Evolutionary conservation across 2,113 vertebrate genomes (phyloP).

Genomic region (Hydropotes inermis): DNA sequence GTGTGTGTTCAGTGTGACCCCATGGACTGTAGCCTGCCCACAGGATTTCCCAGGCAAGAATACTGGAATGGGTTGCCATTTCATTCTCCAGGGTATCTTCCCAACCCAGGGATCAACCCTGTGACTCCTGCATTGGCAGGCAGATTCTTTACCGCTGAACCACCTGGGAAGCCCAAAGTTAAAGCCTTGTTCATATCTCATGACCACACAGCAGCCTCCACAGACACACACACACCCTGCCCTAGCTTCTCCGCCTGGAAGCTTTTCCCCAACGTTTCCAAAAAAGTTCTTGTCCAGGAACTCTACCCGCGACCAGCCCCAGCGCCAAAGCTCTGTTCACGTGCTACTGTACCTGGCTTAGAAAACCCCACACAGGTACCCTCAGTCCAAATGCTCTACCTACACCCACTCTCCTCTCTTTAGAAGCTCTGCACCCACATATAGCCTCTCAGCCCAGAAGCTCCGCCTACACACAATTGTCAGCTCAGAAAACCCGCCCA

Average conservation of each 20-base stretch:
- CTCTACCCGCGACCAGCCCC: not conserved
- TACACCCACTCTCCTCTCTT: slow-evolving; percentile 33
- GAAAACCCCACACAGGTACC: not conserved
- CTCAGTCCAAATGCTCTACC: not conserved
- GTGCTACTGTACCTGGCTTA: not conserved
- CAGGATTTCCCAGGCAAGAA: not conserved
- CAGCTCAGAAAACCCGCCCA: slow-evolving; percentile 45
- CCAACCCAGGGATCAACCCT: not conserved
- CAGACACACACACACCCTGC: not conserved
- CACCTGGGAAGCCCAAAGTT: not conserved
- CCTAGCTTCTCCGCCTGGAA: not conserved
- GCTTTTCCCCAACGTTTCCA: not conserved
- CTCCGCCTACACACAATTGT: slow-evolving; percentile 46
- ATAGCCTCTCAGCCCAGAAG: slow-evolving; percentile 3
- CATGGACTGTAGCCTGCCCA: not conserved
- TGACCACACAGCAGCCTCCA: not conserved
- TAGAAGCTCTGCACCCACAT: slow-evolving; percentile 30
- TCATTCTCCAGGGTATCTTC: not conserved
- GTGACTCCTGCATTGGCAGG: not conserved
- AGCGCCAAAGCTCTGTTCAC: not conserved
- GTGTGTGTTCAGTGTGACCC: not conserved
- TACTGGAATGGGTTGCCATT: not conserved
- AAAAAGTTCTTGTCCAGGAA: not conserved
- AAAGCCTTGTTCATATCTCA: not conserved
- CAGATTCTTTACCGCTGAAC: not conserved